A percentile compares a stretch with the other conserved stretches of the same genome.
phyloP scores from a whole-genome alignment of 1,140 invertebrate species.

The Drosophila lacteicornis region DNA sequence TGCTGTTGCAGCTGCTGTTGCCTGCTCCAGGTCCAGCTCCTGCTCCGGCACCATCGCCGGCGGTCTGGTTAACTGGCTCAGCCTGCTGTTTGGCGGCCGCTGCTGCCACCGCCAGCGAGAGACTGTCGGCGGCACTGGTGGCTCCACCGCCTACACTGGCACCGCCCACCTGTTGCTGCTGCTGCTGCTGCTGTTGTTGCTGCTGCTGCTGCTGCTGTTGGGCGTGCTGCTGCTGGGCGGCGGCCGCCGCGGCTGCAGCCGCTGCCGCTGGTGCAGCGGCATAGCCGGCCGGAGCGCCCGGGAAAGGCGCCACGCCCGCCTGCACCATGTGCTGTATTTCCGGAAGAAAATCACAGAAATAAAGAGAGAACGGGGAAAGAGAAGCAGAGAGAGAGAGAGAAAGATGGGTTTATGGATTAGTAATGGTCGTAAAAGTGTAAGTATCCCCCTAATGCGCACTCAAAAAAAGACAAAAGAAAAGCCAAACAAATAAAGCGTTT shows the following conservation, averaged over 20 bases:
- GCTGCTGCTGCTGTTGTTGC: constrained; percentile 82
- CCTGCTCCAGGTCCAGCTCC: constrained; percentile 27
- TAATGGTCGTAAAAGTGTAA: constrained; percentile 42
- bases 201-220: constrained; percentile 85
- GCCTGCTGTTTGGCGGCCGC: constrained; percentile 85
- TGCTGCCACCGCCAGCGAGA: constrained; percentile 88
- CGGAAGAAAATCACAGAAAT: constrained; percentile 61
- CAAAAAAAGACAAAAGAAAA: background rate
- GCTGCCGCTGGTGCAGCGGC: constrained; percentile 89
- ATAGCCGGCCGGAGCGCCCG: constrained; percentile 91
- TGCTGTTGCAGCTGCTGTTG: constrained; percentile 41
- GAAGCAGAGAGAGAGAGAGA: constrained; percentile 28
- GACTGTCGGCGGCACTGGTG: constrained; percentile 84
- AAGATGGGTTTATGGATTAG: constrained; percentile 60
- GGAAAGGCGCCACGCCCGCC: constrained; percentile 94
- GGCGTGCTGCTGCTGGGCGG: constrained; percentile 86
- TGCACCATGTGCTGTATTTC: constrained; percentile 96
- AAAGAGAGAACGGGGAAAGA: constrained; percentile 18
- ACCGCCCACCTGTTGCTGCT: constrained; percentile 80
- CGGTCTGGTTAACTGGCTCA: constrained; percentile 87
- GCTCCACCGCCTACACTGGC: constrained; percentile 60
- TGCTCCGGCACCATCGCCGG: constrained; percentile 78
- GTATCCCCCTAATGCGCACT: constrained; percentile 6
- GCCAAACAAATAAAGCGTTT: background rate
- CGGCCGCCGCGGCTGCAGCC: constrained; percentile 86